Evolutionary conservation across 1,140 invertebrate species (phyloP).

Genomic region (Steinernema khuongi): DNA sequence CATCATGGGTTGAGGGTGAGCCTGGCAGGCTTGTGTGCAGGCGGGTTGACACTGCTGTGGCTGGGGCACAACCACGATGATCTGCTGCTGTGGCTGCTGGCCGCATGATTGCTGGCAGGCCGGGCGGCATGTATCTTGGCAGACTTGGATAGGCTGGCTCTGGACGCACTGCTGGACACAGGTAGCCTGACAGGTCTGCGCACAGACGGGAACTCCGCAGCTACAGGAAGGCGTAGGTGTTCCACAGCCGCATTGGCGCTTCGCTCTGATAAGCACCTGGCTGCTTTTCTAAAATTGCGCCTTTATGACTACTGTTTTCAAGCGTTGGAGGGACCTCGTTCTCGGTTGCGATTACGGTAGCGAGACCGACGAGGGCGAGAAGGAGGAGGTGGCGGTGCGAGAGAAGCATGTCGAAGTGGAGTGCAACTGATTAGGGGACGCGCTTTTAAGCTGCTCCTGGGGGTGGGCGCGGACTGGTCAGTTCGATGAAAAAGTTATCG

Average conservation of each 20-base stretch:
- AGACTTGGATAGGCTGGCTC: background rate
- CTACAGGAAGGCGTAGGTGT: background rate
- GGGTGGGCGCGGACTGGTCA: background rate
- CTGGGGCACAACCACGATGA: background rate
- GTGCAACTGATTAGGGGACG: background rate
- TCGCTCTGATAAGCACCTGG: background rate
- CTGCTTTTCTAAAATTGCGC: background rate
- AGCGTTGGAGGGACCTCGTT: background rate
- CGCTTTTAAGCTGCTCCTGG: background rate
- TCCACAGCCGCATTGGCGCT: constrained; percentile 6
- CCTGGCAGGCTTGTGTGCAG: background rate
- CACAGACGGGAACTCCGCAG: background rate
- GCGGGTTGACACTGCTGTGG: background rate
- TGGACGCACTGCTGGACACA: constrained; percentile 6
- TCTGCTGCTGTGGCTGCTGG: background rate
- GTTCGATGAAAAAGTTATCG: constrained; percentile 9
- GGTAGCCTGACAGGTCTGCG: background rate
- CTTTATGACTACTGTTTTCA: background rate
- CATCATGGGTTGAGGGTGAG: background rate
- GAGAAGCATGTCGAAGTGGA: background rate
- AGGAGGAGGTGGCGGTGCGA: background rate
- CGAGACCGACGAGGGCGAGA: background rate
- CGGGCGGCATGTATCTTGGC: background rate
- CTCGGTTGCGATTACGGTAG: constrained; percentile 4
- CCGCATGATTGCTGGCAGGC: constrained; percentile 5